These are phyloP conservation scores for Cataglyphis hispanica DNA, from an alignment of 1,140 invertebrate species.

Conservation along the genomic window DNA sequence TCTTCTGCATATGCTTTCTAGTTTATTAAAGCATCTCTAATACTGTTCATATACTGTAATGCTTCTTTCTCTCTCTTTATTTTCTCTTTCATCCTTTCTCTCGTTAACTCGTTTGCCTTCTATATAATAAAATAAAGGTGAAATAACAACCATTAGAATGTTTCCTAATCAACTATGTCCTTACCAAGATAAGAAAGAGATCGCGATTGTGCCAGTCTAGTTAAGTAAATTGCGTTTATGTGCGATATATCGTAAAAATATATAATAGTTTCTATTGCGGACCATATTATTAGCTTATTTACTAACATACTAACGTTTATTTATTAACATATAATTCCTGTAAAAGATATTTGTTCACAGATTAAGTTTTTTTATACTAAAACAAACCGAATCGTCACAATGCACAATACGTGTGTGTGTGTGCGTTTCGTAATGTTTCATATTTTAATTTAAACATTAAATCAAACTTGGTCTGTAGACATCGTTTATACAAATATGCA, in stretches of 20 bases:
- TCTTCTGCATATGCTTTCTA: conserved; percentile 25
- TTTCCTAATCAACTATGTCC: conserved; percentile 26
- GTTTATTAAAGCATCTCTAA: neutral
- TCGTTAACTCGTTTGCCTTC: neutral
- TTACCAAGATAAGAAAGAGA: conserved; percentile 29
- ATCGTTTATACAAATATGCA: neutral
- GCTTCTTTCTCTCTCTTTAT: neutral
- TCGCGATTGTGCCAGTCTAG: conserved; percentile 63
- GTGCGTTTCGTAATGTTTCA: neutral
- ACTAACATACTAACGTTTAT: neutral
- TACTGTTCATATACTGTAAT: neutral
- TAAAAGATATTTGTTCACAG: neutral
- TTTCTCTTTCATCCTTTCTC: conserved; percentile 10
- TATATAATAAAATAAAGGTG: conserved; percentile 24
- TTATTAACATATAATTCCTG: too few species aligned
- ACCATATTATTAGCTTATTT: conserved; percentile 13
- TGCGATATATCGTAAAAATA: neutral
- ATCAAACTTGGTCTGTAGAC: neutral
- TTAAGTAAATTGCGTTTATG: conserved; percentile 36
- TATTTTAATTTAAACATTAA: neutral
- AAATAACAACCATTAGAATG: conserved; percentile 27
- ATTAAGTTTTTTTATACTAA: neutral
- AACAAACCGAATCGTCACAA: neutral
- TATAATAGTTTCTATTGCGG: conserved; percentile 25
- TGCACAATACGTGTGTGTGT: conserved; percentile 12